Base-by-base conservation (phyloP, 2,888 invertebrate species). In the Oeneis ivallda region DNA sequence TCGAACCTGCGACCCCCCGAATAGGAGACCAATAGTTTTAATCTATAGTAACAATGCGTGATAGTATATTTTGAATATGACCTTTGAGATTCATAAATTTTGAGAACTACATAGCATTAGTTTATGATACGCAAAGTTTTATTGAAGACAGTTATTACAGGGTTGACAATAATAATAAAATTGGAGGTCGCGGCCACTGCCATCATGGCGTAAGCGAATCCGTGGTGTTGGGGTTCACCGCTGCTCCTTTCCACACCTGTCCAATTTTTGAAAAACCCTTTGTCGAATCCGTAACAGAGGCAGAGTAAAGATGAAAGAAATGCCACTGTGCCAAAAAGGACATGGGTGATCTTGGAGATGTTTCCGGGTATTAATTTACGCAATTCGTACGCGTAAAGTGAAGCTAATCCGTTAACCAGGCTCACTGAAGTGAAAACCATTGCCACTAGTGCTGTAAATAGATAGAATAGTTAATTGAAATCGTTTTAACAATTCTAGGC, bases 241-340 rank as follows among this genome's bases (percentile, higher is more conserved):
- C 47, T 43, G 43, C 43, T 43, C n/a, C 34, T 37, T 9, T 9
- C 37, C 9, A 10, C 37, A 4, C 17, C 66, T 0, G 80, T 76
- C 86, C 84, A 87, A 39, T 52, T 73, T 53, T 75, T 79, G 64
- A 87, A 87, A 9, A 50, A 63, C 17, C 7, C 37, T 63, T 83
- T 86, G 49, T 84, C 78, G 45, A 83, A 79, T 7, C 85, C 87
- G 39, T 82, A 80, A 74, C 83, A 83, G 19, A 87, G 80, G 26
- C 71, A 68, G 53, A 83, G 74, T 11, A 76, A 73, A 2, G 87
- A 77, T 2, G 80, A 70, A 9, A 72, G 68, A 56, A 85, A 87
- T 34, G 80, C 82, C 0, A 83, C 78, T n/a, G 75, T 75, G 0
- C 86, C 86, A 43, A 85, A 83, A 65, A 80, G 78, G 64, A 86